These are phyloP conservation scores for Phrynosoma platyrhinos DNA, from an alignment of 2,113 vertebrate genomes.

Conservation along the genomic window DNA sequence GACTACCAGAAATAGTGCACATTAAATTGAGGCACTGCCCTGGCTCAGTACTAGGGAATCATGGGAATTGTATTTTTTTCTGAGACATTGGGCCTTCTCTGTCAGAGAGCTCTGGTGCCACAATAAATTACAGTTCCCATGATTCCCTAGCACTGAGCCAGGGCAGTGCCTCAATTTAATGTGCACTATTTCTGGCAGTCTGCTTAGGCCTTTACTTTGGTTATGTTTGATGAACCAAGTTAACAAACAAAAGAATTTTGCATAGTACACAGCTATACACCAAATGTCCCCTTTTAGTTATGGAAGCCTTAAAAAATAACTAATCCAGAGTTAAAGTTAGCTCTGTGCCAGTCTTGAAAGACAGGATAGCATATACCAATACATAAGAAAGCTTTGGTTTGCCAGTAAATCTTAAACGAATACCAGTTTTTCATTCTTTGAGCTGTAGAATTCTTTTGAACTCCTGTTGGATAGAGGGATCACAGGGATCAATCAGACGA, in stretches of 20 bases:
- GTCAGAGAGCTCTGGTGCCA: no score
- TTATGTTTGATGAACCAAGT: background rate
- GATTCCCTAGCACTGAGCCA: no score
- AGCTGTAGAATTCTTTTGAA: conserved; percentile 75
- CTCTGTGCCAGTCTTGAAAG: conserved; percentile 58
- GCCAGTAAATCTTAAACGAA: conserved; percentile 73
- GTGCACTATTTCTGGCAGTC: no score
- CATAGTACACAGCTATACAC: background rate
- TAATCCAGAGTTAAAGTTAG: conserved; percentile 64
- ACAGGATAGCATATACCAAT: conserved; percentile 61
- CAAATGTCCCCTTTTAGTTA: conserved; percentile 11
- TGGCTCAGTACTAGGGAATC: no score
- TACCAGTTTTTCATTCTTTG: conserved; percentile 73
- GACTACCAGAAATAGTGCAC: no score
- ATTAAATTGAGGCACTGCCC: no score
- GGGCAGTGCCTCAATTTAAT: no score
- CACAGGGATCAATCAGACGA: conserved; percentile 74
- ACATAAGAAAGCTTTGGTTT: conserved; percentile 58
- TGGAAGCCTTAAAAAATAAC: conserved; percentile 54
- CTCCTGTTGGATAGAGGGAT: conserved; percentile 73
- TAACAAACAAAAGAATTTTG: conserved; percentile 20
- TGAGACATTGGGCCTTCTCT: no score
- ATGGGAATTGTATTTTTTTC: no score
- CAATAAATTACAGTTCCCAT: no score
- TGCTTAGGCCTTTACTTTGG: no score